Conservation (phyloP, 2,113 vertebrate species). For the Butorides virescens region DNA sequence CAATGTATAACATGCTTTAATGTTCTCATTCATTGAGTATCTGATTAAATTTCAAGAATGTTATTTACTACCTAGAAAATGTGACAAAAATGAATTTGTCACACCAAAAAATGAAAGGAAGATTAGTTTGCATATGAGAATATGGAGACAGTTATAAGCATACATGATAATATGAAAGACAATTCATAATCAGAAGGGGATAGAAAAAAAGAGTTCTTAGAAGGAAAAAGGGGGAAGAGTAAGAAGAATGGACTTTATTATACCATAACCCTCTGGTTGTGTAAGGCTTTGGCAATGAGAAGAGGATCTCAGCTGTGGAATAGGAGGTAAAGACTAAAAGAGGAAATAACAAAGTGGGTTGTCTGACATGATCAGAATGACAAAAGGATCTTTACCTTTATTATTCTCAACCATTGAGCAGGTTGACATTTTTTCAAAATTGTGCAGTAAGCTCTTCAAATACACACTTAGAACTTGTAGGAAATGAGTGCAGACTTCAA, state of each 20-base stretch:
- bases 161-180: background rate
- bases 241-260: background rate
- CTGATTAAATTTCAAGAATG: background rate
- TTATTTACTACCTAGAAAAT: background rate
- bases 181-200: background rate
- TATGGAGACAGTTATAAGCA: background rate
- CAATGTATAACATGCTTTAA: background rate
- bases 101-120: background rate
- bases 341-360: background rate
- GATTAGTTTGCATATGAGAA: background rate
- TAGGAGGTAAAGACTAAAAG: background rate
- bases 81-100: background rate
- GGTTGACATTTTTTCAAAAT: background rate
- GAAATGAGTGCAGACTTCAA: background rate
- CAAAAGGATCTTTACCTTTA: background rate
- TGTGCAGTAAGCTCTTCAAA: background rate
- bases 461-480: background rate
- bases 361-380: background rate
- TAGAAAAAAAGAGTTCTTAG: background rate
- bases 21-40: background rate
- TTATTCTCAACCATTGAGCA: background rate
- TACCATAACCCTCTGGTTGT: background rate
- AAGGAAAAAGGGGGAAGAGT: background rate
- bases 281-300: background rate
- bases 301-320: background rate